Evolutionary conservation across 2,888 invertebrate genomes (phyloP), one percentile per base, ranked within the genome.

Genomic region (Pedicia rivosa): DNA sequence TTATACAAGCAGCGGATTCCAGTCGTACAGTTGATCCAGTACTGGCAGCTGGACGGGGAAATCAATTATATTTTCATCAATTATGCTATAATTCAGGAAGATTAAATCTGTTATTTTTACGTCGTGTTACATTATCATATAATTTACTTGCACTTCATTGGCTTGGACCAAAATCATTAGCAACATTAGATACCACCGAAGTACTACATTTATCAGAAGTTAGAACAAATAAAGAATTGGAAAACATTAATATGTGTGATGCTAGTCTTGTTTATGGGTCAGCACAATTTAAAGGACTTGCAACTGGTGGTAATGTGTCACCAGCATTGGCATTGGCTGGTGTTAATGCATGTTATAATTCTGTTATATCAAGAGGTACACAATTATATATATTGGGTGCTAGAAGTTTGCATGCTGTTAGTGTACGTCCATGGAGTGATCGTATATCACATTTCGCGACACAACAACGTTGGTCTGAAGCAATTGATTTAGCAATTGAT

Each of bases 241-340:
- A 88, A 62, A 70, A 78, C 16, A 63, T 86, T 44, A 88, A 91
- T 55, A 67, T 90, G 45, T 78, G 79, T 22, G 72, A 72, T 50
- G 79, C 84, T 12, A 78, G 82, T 27, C 68, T 90, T 27, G 83
- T 88, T 1, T 90, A 88, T 51, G 79, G 82, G 30, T 84, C 86
- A 22, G 83, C 87, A 29, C 86, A 59, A 53, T 83, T 79, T 50
- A 74, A 91, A 65, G 95, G 84, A 1, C 65, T 94, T 27, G 91
- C 92, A 42, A 95, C 95, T 0, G 97, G 97, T 5, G 94, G 95
- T 0, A 90, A 91, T 54, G 97, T 79, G 47, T 68, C 83, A 42
- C 66, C 66, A 3, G 73, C 73, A 0, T 64, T 73, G 55, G 66
- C 69, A 27, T 53, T 63, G 36, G 72, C 72, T 1, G 73, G 72